Base-by-base conservation (phyloP, 2,888 invertebrate genomes). In the Coronaproctus castanopsis region DNA sequence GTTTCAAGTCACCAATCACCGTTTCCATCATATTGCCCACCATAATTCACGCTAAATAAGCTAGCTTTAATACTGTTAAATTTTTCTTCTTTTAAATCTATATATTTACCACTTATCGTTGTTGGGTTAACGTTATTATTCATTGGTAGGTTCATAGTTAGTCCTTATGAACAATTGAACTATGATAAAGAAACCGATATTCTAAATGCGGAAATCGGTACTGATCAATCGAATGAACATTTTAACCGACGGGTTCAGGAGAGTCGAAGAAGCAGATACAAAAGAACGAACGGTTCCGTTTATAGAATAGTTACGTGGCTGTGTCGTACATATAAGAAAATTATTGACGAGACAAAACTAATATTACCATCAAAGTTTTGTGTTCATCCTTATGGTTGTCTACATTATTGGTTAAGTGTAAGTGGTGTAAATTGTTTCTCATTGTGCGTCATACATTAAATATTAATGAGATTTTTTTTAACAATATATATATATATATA, bases 131-230 rank as follows among this genome's bases (percentile, higher is more conserved):
- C n/a, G n/a, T n/a, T n/a, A n/a, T n/a, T n/a, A n/a, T n/a, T n/a
- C n/a, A n/a, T n/a, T n/a, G n/a, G n/a, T 58, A 79, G 78, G 66
- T 77, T 81, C 68, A 75, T 81, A 64, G 75, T 81, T 65, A 82
- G 82, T 49, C 76, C 77, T 22, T 73, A 77, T 64, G 83, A 83
- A 69, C 80, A 79, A 64, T 54, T 62, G 22, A 65, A 63, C 19
- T 66, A 64, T 61, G 57, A 24, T 14, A 62, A 62, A 58, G 36
- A 36, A 36, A 36, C 36, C 8, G 36, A 36, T 36, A 36, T 14
- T 8, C 14, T 36, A 14, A 36, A 36, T 36, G 36, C 5, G 14
- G 36, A 36, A 36, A 8, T 36, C 5, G 14, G 14, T 36, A 36
- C 5, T 36, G 36, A 36, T 14, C 36, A 14, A 14, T 36, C 36